These are phyloP conservation scores for Andrena bicolor DNA, from an alignment of 2,888 invertebrate genomes.

Conservation along the genomic window DNA sequence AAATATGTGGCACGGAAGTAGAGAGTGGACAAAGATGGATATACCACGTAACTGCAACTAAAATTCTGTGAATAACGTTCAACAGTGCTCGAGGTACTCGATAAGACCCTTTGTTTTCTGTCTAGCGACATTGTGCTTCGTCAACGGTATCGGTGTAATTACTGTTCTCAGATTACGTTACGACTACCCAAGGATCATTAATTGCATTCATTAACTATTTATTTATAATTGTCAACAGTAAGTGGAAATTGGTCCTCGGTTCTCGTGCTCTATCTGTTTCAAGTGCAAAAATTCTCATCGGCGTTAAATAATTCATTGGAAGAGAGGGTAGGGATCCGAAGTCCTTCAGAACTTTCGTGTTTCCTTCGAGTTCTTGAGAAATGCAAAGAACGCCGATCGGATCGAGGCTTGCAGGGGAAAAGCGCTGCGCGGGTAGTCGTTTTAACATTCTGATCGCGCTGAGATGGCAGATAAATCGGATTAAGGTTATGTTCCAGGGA, in stretches of 20 bases:
- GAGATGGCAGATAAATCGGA: constrained; percentile 65
- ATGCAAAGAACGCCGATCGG: constrained; percentile 29
- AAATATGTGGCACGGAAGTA: neutral
- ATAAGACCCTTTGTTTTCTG: no score
- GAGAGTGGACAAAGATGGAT: no score
- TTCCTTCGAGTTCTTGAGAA: constrained; percentile 27
- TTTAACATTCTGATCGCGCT: constrained; percentile 64
- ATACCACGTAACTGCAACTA: no score
- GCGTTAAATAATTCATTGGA: constrained; percentile 28
- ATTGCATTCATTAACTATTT: no score
- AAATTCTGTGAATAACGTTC: no score
- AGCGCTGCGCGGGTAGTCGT: constrained; percentile 37
- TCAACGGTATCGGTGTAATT: no score
- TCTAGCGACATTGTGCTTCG: no score
- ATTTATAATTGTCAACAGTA: neutral
- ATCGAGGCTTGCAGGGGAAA: constrained; percentile 17
- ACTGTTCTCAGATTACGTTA: neutral
- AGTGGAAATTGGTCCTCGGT: neutral
- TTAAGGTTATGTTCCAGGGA: constrained; percentile 63
- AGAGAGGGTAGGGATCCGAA: neutral
- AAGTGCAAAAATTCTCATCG: constrained; percentile 11
- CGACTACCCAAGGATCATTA: neutral
- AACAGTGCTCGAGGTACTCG: no score
- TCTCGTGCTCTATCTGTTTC: neutral
- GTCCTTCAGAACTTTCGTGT: constrained; percentile 33